A percentile compares a stretch with the other conserved stretches of the same genome.
Evolutionary conservation across 2,797 vertebrate genomes (phyloP).

Genomic region (Pangasius mekongensis): DNA sequence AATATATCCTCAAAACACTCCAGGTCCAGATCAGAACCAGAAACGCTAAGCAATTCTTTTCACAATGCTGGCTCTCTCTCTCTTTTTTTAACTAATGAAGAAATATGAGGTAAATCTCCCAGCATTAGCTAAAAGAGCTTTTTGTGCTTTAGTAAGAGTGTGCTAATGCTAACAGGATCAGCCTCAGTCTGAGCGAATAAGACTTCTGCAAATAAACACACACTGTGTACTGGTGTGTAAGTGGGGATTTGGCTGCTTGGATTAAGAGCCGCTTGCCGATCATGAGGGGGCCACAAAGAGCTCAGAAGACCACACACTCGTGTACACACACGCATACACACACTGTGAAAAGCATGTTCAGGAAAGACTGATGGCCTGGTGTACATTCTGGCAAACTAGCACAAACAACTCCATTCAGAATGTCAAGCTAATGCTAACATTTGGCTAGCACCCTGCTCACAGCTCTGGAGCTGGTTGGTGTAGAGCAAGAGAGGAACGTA

Average conservation of each 20-base stretch:
- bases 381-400: conserved; percentile 47
- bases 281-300: conserved; percentile 43
- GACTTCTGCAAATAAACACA: conserved; percentile 45
- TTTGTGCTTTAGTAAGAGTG: conserved; percentile 28
- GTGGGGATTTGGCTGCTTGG: conserved; percentile 50
- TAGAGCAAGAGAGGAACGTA: neutral
- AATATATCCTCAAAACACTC: neutral
- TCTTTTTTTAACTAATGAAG: neutral
- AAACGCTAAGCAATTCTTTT: neutral
- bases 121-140: conserved; percentile 33
- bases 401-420: conserved; percentile 58
- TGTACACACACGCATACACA: conserved; percentile 8
- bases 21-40: neutral
- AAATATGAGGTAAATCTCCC: conserved; percentile 31
- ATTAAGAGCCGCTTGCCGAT: conserved; percentile 54
- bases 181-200: neutral
- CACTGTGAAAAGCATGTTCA: conserved; percentile 37
- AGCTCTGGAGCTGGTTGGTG: neutral
- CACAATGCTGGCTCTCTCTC: conserved; percentile 7
- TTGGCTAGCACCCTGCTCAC: neutral
- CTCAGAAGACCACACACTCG: conserved; percentile 33
- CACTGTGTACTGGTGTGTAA: conserved; percentile 45
- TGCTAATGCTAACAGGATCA: conserved; percentile 23
- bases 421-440: conserved; percentile 26
- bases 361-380: conserved; percentile 16